These are phyloP conservation scores for Silurus asotus DNA, from an alignment of 2,113 vertebrate species.

Conservation along the genomic window DNA sequence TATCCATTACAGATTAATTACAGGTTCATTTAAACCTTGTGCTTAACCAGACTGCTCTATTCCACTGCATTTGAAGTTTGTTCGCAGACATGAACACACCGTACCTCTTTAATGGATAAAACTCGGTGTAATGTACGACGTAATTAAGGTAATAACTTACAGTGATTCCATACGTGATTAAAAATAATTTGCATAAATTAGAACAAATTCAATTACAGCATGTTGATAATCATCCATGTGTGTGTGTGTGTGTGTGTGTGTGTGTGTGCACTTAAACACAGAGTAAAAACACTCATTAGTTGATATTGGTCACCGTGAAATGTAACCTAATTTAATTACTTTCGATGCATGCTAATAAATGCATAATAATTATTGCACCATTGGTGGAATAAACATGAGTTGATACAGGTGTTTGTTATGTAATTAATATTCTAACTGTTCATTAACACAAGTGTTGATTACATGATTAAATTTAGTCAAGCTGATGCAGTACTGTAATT, in stretches of 20 bases:
- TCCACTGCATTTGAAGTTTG: neutral
- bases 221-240: constrained; percentile 16
- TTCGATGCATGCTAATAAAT: constrained; percentile 19
- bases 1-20: too few species aligned
- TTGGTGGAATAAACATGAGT: neutral
- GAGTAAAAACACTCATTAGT: neutral
- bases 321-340: neutral
- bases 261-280: neutral
- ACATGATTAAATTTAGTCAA: neutral
- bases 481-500: neutral
- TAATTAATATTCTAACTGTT: constrained; percentile 1
- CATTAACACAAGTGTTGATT: constrained; percentile 10
- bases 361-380: neutral
- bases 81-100: neutral
- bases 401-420: constrained; percentile 3
- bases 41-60: neutral
- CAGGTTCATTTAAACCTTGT: neutral
- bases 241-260: constrained; percentile 4
- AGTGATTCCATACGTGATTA: constrained; percentile 19
- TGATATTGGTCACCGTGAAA: constrained; percentile 11
- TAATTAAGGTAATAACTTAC: constrained; percentile 23
- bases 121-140: neutral
- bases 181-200: constrained; percentile 30
- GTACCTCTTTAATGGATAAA: neutral
- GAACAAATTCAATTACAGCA: constrained; percentile 9